Evolutionary conservation across 1,140 invertebrate genomes (phyloP).

Genomic region (Platyura marginata): DNA sequence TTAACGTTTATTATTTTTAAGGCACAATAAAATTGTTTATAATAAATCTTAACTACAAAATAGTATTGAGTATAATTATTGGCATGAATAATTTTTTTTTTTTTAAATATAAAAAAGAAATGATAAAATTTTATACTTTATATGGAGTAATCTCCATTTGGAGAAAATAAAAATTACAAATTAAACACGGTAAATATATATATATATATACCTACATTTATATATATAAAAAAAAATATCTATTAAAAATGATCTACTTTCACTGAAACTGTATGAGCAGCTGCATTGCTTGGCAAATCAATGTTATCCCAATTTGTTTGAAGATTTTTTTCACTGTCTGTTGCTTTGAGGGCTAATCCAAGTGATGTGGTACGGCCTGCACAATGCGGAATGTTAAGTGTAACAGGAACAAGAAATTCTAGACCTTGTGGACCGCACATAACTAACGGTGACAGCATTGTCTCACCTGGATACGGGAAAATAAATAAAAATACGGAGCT

Average conservation of each 20-base stretch:
- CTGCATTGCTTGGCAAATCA: conserved; percentile 53
- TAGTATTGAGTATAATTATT: no score
- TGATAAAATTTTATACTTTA: no score
- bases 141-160: no score
- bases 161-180: no score
- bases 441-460: conserved; percentile 76
- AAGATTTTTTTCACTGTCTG: conserved; percentile 50
- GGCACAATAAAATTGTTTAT: no score
- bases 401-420: conserved; percentile 70
- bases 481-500: conserved; percentile 2
- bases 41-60: no score
- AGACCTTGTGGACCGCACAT: conserved; percentile 90
- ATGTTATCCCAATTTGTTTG: conserved; percentile 57
- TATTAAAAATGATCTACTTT: conserved; percentile 74
- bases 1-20: no score
- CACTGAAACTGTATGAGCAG: conserved; percentile 67
- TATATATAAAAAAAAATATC: no score
- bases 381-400: conserved; percentile 60
- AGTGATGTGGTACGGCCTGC: conserved; percentile 49
- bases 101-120: no score
- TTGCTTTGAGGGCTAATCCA: conserved; percentile 57
- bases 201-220: no score
- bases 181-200: no score
- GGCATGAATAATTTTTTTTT: no score
- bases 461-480: conserved; percentile 52